Evolutionary conservation across 2,113 vertebrate genomes (phyloP), one percentile per base, ranked within the genome.

Genomic region (Sebastes schlegelii): DNA sequence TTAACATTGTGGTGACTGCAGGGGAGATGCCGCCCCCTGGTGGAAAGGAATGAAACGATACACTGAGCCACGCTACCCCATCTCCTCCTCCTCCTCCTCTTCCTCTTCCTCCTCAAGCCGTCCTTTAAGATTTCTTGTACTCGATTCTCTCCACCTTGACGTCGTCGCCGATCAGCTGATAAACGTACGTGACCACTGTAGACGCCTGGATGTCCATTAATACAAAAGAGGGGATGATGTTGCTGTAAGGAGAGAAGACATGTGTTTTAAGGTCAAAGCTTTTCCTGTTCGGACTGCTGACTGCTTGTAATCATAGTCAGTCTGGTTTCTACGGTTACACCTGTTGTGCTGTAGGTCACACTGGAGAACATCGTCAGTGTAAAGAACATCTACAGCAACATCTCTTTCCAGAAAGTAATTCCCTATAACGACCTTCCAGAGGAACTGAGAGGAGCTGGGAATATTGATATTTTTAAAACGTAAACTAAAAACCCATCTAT

Each of bases 121-220:
- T 17, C 64, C 23, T 87, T 97, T 97, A 99, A 42, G 97, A 97
- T 63, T 99, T 99, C 94, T 99, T 99, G 93, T 99, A 99, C 93
- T 99, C 98, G 4, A 99, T 99, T 93, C 99, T 95, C 95, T 99
- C 99, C 94, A 99, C 98, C 94, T 99, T 99, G 77, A 99, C 98
- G 45, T 99, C 98, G 67, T 99, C 98, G 40, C 97, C 97, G 80
- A 99, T 99, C 89, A 99, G 97, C 90, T 99, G 98, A 89, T 99
- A 99, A 61, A 99, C 98, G 0, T 99, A 99, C 26, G 98, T 99
- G 82, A 99, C 98, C 81, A 99, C 98, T 0, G 99, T 99, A 46
- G 98, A 99, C 57, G 98, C 98, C 85, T 99, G 98, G 95, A 99
- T 99, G 92, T 99, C 98, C 98, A 99, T 99, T 93, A 99, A 91